Evolutionary conservation across 2,888 invertebrate genomes (phyloP), one percentile per base, ranked within the genome.

Genomic region (Aporophyla nigra): DNA sequence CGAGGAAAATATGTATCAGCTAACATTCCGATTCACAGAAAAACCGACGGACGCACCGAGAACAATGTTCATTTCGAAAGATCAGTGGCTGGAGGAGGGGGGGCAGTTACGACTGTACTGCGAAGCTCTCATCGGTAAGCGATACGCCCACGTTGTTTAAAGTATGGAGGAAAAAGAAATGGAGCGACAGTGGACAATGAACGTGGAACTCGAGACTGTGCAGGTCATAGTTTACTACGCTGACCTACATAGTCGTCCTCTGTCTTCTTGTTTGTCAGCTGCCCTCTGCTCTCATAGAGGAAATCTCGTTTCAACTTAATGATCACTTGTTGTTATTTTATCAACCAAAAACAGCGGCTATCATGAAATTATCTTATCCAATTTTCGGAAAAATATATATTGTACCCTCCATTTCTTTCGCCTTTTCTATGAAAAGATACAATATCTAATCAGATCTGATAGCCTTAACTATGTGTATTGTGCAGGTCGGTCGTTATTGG

Each of bases 111-210:
- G 98, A 72, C 95, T 98, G 68, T 98, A 98, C 95, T 98, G 98
- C 93, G 98, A 98, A 94, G 98, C 98, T 65, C 98, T 98, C 90
- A 97, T 98, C 76, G 98, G 98, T 97, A 96, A 97, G 97, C 43
- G 72, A 78, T 68, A 71, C 71, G 54, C 68, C 71, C 33, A 61
- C 62, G 6, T 27, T 63, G 24, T 80, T 58, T 33, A 27, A 51
- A 82, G 10, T 6, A 43, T 19, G 21, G 33, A 82, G 71, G 58
- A 77, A 33, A 53, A 82, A 72, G 54, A 63, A 68, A 61, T 80
- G 65, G 65, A 46, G 59, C 54, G 51, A 19, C 19, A 19, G n/a
- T 46, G n/a, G 49, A 19, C 51, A 33, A 56, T 66, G n/a, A 33
- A 6, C 65, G 76, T 76, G 27, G 24, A 33, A 56, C 67, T 33